Evolutionary conservation across 53 echinoderm and acorn worm genomes (phyloP), one percentile per base, ranked within the genome.

Genomic region (Paelopatides confundens): DNA sequence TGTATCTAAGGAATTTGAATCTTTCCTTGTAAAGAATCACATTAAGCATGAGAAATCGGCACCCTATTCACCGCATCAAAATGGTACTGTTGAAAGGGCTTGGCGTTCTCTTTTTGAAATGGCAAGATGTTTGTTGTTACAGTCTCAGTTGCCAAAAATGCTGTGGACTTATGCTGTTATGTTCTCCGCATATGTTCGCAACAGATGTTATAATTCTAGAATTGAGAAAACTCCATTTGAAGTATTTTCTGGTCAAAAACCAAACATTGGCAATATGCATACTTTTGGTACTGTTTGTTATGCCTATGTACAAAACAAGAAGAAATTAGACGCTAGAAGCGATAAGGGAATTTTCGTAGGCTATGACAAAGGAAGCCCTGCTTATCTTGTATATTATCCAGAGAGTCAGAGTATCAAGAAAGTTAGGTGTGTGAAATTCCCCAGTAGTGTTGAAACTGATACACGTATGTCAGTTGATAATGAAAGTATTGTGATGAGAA

Each of bases 101-200:
- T 90, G 90, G 90, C 66, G 90, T 29, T 85, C 90, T 18, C 39
- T 90, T 5, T 90, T 90, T 69, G 85, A 90, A 2, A 90, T 90
- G 85, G 74, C 67, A 5, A 90, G 90, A 62, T 85, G 90, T 85
- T 30, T 71, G 67, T 50, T 89, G 31, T 15, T 74, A 65, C 54
- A 85, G 23, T 54, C 84, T 18, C 62, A 49, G 17, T 68, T 89
- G 38, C 85, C 84, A 13, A 85, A 85, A 85, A 21, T 2, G 1
- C 23, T 89, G 85, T 89, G 90, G 90, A 31, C 90, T 21, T 89
- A 89, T 85, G 90, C 90, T 35, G 76, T 89, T 2, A 84, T 36
- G 74, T 43, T 35, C n/a, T 65, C 90, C 12, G 71, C 90, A 10
- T 85, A 85, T 62, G 46, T 89, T 32, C 52, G 89, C 32, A 89